phyloP scores from a whole-genome alignment of 2,113 vertebrate species.

The Lophochroa leadbeateri region DNA sequence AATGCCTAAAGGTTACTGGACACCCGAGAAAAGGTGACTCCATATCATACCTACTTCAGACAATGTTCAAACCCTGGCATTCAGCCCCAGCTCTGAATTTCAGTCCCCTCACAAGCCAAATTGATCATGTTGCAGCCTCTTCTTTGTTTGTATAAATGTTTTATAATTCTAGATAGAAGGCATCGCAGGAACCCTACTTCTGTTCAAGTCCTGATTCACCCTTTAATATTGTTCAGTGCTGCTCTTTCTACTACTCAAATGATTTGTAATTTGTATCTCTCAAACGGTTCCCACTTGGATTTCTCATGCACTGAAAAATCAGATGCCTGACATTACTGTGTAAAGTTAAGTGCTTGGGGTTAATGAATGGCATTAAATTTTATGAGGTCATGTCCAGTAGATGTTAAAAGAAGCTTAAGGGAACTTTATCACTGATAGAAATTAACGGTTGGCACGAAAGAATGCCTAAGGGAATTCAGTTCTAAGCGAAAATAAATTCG shows the following conservation, averaged over 20 bases:
- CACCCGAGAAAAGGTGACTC: fast-evolving
- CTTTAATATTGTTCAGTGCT: conserved; percentile 13
- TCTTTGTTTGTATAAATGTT: background rate
- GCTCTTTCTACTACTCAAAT: conserved; percentile 1
- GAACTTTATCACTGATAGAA: conserved; percentile 65
- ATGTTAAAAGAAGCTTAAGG: conserved; percentile 68
- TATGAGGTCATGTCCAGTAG: conserved; percentile 68
- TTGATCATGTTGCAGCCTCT: background rate
- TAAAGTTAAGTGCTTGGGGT: conserved; percentile 70
- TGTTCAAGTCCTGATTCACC: background rate
- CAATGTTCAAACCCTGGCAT: background rate
- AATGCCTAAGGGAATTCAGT: conserved; percentile 47
- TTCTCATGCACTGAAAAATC: conserved; percentile 62
- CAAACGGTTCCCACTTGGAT: conserved; percentile 62
- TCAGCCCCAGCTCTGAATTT: background rate
- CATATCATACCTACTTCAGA: background rate
- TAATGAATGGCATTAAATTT: conserved; percentile 74
- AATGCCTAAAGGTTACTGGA: background rate
- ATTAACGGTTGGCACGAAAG: conserved; percentile 60
- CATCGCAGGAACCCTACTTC: background rate
- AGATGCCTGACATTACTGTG: conserved; percentile 67
- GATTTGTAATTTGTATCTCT: conserved; percentile 61
- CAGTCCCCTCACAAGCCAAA: background rate
- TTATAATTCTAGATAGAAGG: background rate
- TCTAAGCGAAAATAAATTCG: conserved; percentile 53